A percentile compares a stretch with the other conserved stretches of the same genome.
Conservation (phyloP, 2,888 invertebrate genomes). For the Ochropleura leucogaster region DNA sequence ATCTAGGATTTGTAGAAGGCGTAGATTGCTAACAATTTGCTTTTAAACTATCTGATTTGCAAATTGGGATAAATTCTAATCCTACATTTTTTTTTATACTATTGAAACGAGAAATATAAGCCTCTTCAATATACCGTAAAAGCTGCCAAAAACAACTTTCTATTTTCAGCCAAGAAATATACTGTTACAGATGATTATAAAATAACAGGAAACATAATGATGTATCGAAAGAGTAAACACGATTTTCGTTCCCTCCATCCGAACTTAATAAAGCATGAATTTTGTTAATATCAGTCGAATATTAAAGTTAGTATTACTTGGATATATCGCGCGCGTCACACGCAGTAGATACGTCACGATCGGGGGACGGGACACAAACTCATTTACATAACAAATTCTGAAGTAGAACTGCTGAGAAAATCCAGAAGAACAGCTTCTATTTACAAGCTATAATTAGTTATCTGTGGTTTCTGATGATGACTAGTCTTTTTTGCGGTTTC, state of each 20-base stretch:
- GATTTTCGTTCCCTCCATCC: conserved; percentile 17
- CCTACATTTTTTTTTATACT: not conserved
- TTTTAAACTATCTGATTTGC: not conserved
- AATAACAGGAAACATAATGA: conserved; percentile 14
- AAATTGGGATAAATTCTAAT: not conserved
- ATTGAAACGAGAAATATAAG: not conserved
- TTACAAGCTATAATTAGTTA: not conserved
- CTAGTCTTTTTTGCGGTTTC: not conserved
- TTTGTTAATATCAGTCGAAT: conserved; percentile 43
- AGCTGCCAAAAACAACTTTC: not conserved
- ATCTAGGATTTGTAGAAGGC: conserved; percentile 30
- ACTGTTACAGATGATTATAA: conserved; percentile 13
- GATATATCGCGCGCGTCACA: conserved; percentile 48
- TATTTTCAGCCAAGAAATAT: not conserved
- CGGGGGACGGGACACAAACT: conserved; percentile 41
- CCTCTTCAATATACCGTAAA: not conserved
- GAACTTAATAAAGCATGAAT: conserved; percentile 37
- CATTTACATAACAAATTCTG: conserved; percentile 59
- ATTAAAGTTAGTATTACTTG: conserved; percentile 40
- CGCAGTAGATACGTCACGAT: conserved; percentile 53
- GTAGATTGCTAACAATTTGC: conserved; percentile 1
- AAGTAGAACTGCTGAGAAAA: not conserved
- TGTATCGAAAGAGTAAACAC: conserved; percentile 23
- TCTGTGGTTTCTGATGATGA: not conserved
- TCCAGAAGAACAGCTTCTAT: conserved; percentile 12